phyloP scores from a whole-genome alignment of 1,140 invertebrate genomes.

The Holotrichia oblita region DNA sequence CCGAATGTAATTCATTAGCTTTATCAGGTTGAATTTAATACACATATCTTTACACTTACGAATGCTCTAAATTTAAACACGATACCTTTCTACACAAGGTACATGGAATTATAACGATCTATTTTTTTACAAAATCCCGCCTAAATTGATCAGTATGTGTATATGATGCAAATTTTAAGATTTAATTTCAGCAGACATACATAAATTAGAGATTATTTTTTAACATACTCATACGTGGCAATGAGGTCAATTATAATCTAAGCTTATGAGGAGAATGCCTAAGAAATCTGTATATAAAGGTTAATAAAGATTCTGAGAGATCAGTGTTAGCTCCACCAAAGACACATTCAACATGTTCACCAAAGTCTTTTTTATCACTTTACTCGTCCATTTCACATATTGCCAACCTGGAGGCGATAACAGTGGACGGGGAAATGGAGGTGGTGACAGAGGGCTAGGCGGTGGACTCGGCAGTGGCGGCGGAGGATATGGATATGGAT shows the following conservation, averaged over 20 bases:
- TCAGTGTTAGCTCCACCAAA: slow-evolving; percentile 19
- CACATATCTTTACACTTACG: background rate
- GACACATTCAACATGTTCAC: background rate
- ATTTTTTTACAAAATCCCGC: background rate
- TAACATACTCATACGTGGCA: background rate
- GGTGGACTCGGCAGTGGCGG: background rate
- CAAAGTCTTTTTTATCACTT: background rate
- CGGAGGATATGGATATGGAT: background rate
- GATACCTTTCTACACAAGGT: background rate
- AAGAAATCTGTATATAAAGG: background rate
- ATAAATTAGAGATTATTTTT: background rate
- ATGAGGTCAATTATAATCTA: background rate
- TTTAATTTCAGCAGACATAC: background rate
- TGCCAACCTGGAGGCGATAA: background rate
- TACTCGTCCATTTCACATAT: background rate
- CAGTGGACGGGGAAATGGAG: background rate
- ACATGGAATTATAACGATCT: background rate
- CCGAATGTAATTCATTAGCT: no score
- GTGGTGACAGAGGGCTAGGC: background rate
- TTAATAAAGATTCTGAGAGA: background rate
- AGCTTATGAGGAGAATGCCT: background rate
- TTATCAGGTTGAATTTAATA: background rate
- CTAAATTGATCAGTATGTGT: no score
- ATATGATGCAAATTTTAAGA: background rate
- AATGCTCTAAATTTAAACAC: background rate